phyloP scores from a whole-genome alignment of 2,888 invertebrate genomes.

The Lithophane socia region DNA sequence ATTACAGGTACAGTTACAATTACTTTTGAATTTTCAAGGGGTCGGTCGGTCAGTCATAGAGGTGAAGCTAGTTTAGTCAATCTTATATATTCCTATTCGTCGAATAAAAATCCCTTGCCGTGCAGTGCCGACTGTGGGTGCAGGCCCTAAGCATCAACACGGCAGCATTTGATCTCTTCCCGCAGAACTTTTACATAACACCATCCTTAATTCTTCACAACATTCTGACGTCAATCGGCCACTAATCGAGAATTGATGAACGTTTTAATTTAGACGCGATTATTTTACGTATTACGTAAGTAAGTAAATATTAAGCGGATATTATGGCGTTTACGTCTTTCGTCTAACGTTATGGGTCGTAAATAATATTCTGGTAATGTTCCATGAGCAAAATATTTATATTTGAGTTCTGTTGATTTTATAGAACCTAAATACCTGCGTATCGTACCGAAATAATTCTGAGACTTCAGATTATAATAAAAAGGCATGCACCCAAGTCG shows the following conservation, averaged over 20 bases:
- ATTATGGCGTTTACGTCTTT: constrained; percentile 20
- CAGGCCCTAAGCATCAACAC: constrained; percentile 1
- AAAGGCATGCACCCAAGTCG: too few species aligned
- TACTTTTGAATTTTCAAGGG: too few species aligned
- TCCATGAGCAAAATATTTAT: constrained; percentile 41
- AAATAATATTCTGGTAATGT: constrained; percentile 20
- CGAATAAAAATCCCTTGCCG: too few species aligned
- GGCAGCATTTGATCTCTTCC: constrained; percentile 24
- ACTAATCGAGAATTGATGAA: constrained; percentile 13
- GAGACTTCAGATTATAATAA: neutral
- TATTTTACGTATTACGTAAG: constrained; percentile 32
- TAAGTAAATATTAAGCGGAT: neutral
- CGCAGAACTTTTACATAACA: constrained; percentile 30
- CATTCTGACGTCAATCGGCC: constrained; percentile 45
- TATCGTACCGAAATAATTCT: neutral
- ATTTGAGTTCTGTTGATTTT: constrained; percentile 13
- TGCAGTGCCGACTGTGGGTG: too few species aligned
- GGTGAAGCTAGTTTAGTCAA: too few species aligned
- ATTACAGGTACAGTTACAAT: too few species aligned
- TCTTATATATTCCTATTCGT: too few species aligned
- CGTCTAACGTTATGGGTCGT: constrained; percentile 9
- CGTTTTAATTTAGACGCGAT: constrained; percentile 16
- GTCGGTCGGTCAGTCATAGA: too few species aligned
- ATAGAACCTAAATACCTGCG: neutral
- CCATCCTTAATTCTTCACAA: constrained; percentile 35